Conservation (phyloP, 2,113 vertebrate species). For the Apodemus speciosus region DNA sequence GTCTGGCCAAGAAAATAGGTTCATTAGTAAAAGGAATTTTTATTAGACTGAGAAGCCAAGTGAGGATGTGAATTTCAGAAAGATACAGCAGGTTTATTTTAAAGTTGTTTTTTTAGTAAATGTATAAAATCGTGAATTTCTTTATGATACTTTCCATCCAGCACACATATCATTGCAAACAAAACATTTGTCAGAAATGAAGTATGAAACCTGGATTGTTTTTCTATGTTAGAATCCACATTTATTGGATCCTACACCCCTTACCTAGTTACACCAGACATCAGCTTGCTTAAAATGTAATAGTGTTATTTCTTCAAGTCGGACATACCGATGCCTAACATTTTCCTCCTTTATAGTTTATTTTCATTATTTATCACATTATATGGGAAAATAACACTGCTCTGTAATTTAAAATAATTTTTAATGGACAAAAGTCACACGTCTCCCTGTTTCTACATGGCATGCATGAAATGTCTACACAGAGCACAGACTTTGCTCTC, state of each 20-base stretch:
- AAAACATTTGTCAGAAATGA: slow-evolving; percentile 15
- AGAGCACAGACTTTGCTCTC: background rate
- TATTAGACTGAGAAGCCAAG: background rate
- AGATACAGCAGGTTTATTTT: slow-evolving; percentile 1
- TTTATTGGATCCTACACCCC: background rate
- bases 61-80: slow-evolving; percentile 33
- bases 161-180: background rate
- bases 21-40: background rate
- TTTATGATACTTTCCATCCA: background rate
- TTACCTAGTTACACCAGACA: background rate
- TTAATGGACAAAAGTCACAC: background rate
- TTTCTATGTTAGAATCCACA: background rate
- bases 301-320: background rate
- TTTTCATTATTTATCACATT: slow-evolving; percentile 29
- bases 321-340: background rate
- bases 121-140: background rate
- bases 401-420: background rate
- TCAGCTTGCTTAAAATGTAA: background rate
- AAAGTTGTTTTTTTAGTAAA: background rate
- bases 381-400: slow-evolving; percentile 2
- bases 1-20: background rate
- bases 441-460: background rate
- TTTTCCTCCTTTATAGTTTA: background rate
- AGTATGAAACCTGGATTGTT: background rate
- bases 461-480: background rate